Evolutionary conservation across 53 echinoderm and acorn worm species (phyloP).

Genomic region (Holothuria scabra): DNA sequence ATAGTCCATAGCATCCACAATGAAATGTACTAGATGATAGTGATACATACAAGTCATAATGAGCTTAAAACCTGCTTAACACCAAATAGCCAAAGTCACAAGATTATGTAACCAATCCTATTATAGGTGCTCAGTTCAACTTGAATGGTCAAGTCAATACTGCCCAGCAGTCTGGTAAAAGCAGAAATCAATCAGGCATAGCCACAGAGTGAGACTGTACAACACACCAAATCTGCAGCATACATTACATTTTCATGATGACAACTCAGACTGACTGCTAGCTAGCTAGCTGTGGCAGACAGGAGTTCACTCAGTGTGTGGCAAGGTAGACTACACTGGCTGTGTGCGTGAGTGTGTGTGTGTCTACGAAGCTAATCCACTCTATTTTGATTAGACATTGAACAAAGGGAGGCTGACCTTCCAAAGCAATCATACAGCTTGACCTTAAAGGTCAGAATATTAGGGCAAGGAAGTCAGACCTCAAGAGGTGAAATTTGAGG

Average conservation of each 20-base stretch:
- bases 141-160: slow-evolving; percentile 16
- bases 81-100: slow-evolving; percentile 37
- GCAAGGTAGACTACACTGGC: slow-evolving; percentile 21
- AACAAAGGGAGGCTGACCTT: slow-evolving; percentile 52
- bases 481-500: slow-evolving; percentile 56
- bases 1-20: slow-evolving; percentile 23
- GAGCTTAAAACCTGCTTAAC: slow-evolving; percentile 41
- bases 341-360: slow-evolving; percentile 36
- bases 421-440: slow-evolving; percentile 42
- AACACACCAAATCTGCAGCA: slow-evolving; percentile 27
- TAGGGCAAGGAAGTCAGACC: slow-evolving; percentile 52
- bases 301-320: slow-evolving; percentile 31
- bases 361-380: slow-evolving; percentile 47
- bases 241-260: slow-evolving; percentile 40
- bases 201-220: not conserved
- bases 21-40: slow-evolving; percentile 29
- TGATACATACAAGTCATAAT: slow-evolving; percentile 41
- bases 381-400: slow-evolving; percentile 48
- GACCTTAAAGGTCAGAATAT: slow-evolving; percentile 54
- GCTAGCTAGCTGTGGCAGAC: slow-evolving; percentile 15
- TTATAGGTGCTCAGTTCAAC: not conserved
- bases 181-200: slow-evolving; percentile 18
- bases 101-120: slow-evolving; percentile 29
- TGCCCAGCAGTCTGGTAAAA: slow-evolving; percentile 1
- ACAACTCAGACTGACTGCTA: slow-evolving; percentile 10